A percentile compares a stretch with the other conserved stretches of the same genome.
Conservation (phyloP, 2,888 invertebrate genomes). For the Dolomedes plantarius region DNA sequence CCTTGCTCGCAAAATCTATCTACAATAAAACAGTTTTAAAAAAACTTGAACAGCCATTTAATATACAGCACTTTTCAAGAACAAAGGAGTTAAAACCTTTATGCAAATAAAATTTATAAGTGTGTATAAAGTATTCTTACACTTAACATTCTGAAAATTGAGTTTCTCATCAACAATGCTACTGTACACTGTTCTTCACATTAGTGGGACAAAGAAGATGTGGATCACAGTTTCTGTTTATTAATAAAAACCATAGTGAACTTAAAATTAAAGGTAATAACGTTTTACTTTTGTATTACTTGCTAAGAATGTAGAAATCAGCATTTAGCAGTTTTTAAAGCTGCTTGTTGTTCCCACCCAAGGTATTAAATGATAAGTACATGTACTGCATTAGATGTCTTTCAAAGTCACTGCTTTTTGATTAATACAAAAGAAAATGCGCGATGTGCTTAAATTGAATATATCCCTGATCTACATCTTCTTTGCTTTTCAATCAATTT, state of each 20-base stretch:
- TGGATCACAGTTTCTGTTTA: not conserved
- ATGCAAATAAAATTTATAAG: conserved; percentile 56
- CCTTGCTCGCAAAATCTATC: conserved; percentile 63
- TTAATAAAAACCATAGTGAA: too few species aligned
- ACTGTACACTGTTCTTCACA: conserved; percentile 54
- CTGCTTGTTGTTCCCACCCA: too few species aligned
- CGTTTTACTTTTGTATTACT: too few species aligned
- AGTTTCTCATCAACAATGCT: conserved; percentile 65
- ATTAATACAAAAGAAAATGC: too few species aligned
- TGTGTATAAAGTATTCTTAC: conserved; percentile 66
- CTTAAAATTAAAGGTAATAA: too few species aligned
- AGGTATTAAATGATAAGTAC: too few species aligned
- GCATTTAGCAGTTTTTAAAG: too few species aligned
- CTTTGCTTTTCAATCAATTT: conserved; percentile 21
- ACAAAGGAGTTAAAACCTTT: conserved; percentile 63
- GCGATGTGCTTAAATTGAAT: too few species aligned
- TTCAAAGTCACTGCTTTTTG: too few species aligned
- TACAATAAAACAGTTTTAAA: conserved; percentile 68
- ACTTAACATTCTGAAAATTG: conserved; percentile 66
- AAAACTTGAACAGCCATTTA: conserved; percentile 57
- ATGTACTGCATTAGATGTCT: too few species aligned
- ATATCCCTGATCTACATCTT: conserved; percentile 39
- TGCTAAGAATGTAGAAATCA: too few species aligned
- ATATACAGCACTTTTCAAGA: conserved; percentile 47
- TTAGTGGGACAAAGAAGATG: conserved; percentile 25